phyloP scores from a whole-genome alignment of 2,113 vertebrate species.

The Garra rufa region DNA sequence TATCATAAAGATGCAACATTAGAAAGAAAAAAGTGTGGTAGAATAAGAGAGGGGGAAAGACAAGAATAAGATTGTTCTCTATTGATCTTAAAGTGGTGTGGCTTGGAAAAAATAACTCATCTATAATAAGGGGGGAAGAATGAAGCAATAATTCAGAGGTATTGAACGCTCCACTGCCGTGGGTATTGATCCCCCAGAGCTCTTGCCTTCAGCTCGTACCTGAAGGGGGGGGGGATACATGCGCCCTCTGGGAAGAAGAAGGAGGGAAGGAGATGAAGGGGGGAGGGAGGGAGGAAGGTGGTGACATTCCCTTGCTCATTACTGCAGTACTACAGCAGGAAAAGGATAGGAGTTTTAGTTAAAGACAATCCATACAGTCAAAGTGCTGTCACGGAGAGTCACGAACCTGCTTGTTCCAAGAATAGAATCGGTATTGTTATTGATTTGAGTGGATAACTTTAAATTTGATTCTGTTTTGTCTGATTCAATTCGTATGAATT shows the following conservation, averaged over 20 bases:
- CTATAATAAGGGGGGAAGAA: slow-evolving; percentile 96
- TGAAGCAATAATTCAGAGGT: slow-evolving; percentile 98
- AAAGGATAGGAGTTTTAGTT: slow-evolving; percentile 10
- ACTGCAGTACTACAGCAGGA: slow-evolving; percentile 63
- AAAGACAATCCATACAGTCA: slow-evolving; percentile 17
- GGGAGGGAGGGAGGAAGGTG: slow-evolving; percentile 51
- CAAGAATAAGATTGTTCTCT: slow-evolving; percentile 92
- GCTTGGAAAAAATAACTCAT: slow-evolving; percentile 89
- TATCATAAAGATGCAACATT: slow-evolving; percentile 41
- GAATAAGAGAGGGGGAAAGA: slow-evolving; percentile 9
- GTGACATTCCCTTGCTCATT: slow-evolving; percentile 77
- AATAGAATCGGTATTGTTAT: not conserved
- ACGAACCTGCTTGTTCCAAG: not conserved
- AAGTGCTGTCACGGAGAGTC: not conserved
- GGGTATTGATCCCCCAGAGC: slow-evolving; percentile 84
- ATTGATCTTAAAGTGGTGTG: slow-evolving; percentile 83
- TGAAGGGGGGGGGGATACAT: slow-evolving; percentile 55
- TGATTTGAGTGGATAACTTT: slow-evolving; percentile 6
- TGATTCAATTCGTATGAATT: not conserved
- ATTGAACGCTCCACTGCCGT: slow-evolving; percentile 90
- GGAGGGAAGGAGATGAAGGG: slow-evolving; percentile 9
- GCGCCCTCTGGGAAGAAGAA: slow-evolving; percentile 4
- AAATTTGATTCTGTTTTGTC: not conserved
- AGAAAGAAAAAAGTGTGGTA: slow-evolving; percentile 8
- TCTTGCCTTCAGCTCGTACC: slow-evolving; percentile 81